These are phyloP conservation scores for Cyprinodon brontotheroides DNA, from an alignment of 2,113 vertebrate genomes.

Conservation along the genomic window DNA sequence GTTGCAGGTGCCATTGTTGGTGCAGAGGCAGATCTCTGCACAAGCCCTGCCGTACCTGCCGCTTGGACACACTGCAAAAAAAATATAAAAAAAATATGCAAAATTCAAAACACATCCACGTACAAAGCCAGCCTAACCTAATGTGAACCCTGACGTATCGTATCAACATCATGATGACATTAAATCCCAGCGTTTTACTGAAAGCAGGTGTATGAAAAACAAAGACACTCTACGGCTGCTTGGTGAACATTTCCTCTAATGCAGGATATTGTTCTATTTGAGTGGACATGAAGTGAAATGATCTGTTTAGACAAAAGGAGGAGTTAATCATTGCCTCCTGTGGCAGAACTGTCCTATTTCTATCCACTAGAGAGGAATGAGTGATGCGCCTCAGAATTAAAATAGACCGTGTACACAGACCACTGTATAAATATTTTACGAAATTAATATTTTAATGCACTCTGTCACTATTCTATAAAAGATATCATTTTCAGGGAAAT, in stretches of 20 bases:
- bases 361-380: constrained; percentile 62
- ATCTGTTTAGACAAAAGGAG: constrained; percentile 64
- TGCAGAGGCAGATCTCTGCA: constrained; percentile 87
- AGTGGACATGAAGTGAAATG: constrained; percentile 57
- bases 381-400: constrained; percentile 78
- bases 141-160: constrained; percentile 18
- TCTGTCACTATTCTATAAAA: constrained; percentile 78
- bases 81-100: constrained; percentile 13
- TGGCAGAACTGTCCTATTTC: constrained; percentile 72
- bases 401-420: constrained; percentile 78
- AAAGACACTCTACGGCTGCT: constrained; percentile 30
- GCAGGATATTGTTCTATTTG: constrained; percentile 42
- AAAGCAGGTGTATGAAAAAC: constrained; percentile 29
- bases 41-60: constrained; percentile 90
- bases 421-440: constrained; percentile 79
- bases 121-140: constrained; percentile 16
- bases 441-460: constrained; percentile 80
- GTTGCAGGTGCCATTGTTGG: constrained; percentile 96
- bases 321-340: constrained; percentile 67
- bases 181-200: constrained; percentile 34
- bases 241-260: constrained; percentile 40
- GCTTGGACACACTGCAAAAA: constrained; percentile 87
- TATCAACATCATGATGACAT: constrained; percentile 38
- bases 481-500: constrained; percentile 75
- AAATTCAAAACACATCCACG: constrained; percentile 16